Evolutionary conservation across 2,113 vertebrate genomes (phyloP).

Genomic region (Hipposideros armiger): DNA sequence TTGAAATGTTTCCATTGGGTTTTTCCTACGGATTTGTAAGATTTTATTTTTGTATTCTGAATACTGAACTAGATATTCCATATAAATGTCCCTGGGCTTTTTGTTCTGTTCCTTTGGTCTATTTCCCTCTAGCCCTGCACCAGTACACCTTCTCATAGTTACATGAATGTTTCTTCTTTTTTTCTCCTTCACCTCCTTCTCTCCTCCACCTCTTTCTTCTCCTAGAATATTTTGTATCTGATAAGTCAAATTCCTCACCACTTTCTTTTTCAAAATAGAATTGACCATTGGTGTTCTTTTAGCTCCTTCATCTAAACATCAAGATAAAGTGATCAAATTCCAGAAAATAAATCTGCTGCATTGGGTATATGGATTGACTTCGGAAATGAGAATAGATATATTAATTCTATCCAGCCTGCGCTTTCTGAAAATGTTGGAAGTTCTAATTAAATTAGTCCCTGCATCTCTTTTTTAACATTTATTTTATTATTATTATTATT

Average conservation of each 20-base stretch:
- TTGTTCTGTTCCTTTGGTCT: neutral
- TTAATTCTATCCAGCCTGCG: neutral
- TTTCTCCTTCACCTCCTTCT: neutral
- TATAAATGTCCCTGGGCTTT: neutral
- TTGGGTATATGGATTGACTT: neutral
- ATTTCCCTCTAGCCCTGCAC: neutral
- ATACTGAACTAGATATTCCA: neutral
- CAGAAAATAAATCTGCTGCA: neutral
- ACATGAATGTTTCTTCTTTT: neutral
- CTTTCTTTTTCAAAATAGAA: neutral
- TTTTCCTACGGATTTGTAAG: neutral
- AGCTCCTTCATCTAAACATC: neutral
- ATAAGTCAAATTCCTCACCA: neutral
- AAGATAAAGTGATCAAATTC: neutral
- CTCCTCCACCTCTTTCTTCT: neutral
- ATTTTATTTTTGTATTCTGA: neutral
- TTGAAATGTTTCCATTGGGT: neutral
- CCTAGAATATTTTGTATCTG: neutral
- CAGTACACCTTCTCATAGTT: neutral
- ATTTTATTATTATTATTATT: no score
- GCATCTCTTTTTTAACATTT: neutral
- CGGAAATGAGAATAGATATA: neutral
- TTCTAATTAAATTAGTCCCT: neutral
- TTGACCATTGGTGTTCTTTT: neutral
- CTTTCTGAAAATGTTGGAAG: neutral